These are phyloP conservation scores for Ceuthmochares aereus DNA, from an alignment of 2,113 vertebrate genomes.

Conservation along the genomic window DNA sequence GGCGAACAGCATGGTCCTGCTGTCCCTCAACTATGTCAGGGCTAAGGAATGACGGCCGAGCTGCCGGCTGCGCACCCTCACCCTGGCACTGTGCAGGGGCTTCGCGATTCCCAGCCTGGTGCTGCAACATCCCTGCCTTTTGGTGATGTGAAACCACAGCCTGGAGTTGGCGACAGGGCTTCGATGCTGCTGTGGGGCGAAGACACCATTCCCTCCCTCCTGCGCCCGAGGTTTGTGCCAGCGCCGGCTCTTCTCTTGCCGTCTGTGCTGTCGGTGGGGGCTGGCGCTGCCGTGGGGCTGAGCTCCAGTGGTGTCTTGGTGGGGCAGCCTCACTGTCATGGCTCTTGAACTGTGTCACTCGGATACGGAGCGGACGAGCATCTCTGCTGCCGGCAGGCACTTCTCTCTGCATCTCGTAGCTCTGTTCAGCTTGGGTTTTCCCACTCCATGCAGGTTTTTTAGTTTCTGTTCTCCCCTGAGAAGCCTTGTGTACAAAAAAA, in stretches of 20 bases:
- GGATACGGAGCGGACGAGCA: too few species aligned
- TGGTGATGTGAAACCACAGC: background rate
- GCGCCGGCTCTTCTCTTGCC: background rate
- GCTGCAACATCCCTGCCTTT: background rate
- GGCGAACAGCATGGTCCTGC: conserved; percentile 88
- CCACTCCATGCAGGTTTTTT: too few species aligned
- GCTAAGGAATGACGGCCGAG: conserved; percentile 30
- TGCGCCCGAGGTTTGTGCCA: background rate
- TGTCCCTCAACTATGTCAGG: conserved; percentile 84
- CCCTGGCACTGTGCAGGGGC: rapidly evolving
- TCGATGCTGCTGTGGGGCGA: background rate
- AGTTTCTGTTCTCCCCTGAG: too few species aligned
- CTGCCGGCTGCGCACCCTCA: background rate
- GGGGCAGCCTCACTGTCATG: too few species aligned
- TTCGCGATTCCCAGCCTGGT: background rate
- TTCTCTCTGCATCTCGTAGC: too few species aligned
- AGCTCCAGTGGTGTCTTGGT: too few species aligned
- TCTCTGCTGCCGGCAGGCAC: too few species aligned
- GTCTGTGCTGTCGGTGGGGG: rapidly evolving
- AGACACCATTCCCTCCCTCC: background rate
- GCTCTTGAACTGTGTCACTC: too few species aligned
- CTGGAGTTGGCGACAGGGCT: background rate
- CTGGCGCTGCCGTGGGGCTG: background rate
- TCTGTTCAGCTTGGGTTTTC: too few species aligned
- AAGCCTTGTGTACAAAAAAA: too few species aligned